Conservation (phyloP, 2,888 invertebrate genomes). For the Protula sp. region DNA sequence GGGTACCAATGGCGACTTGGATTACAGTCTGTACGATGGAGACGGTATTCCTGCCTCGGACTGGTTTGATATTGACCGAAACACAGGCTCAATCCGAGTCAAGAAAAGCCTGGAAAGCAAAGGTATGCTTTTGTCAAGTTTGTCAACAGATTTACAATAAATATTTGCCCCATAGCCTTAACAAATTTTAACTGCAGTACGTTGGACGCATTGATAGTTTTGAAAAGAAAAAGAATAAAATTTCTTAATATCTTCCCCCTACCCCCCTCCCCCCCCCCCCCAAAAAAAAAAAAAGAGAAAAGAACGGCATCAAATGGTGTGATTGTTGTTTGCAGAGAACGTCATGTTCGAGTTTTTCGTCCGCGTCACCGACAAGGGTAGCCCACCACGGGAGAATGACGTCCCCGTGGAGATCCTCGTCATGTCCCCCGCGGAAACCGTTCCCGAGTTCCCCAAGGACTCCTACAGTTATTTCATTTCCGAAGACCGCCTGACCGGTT, state of each 20-base stretch:
- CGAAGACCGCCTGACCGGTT: conserved; percentile 69
- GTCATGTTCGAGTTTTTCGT: conserved; percentile 81
- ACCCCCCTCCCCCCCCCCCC: no score
- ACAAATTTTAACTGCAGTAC: no score
- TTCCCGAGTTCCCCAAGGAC: conserved; percentile 69
- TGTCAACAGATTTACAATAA: no score
- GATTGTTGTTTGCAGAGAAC: conserved; percentile 21
- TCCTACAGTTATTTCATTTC: conserved; percentile 74
- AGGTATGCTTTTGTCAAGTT: no score
- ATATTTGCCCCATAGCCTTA: no score
- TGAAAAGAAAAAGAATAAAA: no score
- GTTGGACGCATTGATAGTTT: no score
- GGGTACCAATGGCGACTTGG: conserved; percentile 58
- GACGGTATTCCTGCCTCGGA: conserved; percentile 59
- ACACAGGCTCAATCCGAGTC: conserved; percentile 64
- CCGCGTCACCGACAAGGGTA: conserved; percentile 77
- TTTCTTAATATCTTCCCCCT: no score
- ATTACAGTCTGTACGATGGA: conserved; percentile 72
- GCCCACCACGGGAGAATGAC: conserved; percentile 66
- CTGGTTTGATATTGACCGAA: conserved; percentile 69
- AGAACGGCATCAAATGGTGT: no score
- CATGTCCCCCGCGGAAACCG: conserved; percentile 64
- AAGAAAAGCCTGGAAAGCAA: conserved; percentile 7
- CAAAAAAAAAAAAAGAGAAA: no score
- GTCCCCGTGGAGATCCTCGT: conserved; percentile 77